Base-by-base conservation (phyloP, 1,140 invertebrate species). In the Homarus americanus region DNA sequence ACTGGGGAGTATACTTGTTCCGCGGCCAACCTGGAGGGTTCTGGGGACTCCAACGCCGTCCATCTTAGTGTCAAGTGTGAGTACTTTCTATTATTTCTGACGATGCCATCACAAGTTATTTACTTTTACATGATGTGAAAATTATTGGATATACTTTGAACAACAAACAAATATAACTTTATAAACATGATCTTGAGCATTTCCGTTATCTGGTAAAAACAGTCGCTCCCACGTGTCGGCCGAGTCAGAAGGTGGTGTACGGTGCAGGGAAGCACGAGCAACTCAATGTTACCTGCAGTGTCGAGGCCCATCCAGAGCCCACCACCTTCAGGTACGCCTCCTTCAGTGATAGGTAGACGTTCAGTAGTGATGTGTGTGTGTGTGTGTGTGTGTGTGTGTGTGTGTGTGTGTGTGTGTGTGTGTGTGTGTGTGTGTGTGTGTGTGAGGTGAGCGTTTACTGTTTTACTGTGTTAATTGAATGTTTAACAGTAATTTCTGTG, bases 31-130 rank as follows among this genome's bases (percentile, higher is more conserved):
- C 97, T 97, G 1, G 97, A 98, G 94, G 97, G 97, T 20, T 97
- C 98, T 93, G 97, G 97, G 32, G 96, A 96, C 91, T 98, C 97
- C 85, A 97, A 97, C 93, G 95, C 95, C 40, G 96, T 98, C 10
- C 96, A 96, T 93, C 95, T 98, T 87, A 97, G 97, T 95, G 96
- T 98, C 93, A 97, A 98, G 96, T 98, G 97, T 98, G 96, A 97
- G 97, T 97, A 66, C 15, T 49, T n/a, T n/a, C 5, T 49, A 49
- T 49, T 15, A 49, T 7, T 7, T 5, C 44, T 7, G 5, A 49
- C 15, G 12, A 5, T 49, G 44, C 44, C 15, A 49, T 15, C 44
- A 49, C n/a, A n/a, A n/a, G n/a, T n/a, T n/a, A n/a, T 49, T 49
- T 49, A 7, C 5, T 49, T 49, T 7, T 49, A 49, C 15, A 49